phyloP scores from a whole-genome alignment of 2,113 vertebrate species.

The Larimichthys polyactis region DNA sequence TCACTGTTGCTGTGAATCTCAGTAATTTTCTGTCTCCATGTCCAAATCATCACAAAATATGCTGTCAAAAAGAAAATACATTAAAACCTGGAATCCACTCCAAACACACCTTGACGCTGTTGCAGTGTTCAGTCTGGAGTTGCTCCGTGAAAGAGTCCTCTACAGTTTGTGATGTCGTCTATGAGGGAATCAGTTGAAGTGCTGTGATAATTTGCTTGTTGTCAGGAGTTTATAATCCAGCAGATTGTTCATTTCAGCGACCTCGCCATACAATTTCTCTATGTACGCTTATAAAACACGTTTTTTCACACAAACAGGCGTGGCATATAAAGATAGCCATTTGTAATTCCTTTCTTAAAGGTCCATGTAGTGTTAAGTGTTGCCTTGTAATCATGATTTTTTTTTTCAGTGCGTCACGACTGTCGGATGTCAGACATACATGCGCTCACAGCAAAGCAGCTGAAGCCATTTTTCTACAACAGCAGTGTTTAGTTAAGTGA shows the following conservation, averaged over 20 bases:
- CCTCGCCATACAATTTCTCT: background rate
- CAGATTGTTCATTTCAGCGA: slow-evolving; percentile 1
- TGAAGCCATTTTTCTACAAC: slow-evolving; percentile 17
- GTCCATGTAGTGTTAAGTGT: background rate
- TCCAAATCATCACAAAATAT: slow-evolving; percentile 74
- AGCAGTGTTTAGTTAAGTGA: background rate
- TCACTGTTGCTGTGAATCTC: slow-evolving; percentile 75
- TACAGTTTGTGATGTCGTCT: background rate
- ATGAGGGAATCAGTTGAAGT: slow-evolving; percentile 4
- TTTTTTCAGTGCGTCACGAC: background rate
- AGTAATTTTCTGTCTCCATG: slow-evolving; percentile 79
- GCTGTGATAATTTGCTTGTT: background rate
- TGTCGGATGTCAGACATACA: slow-evolving; percentile 8
- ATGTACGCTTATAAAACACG: background rate
- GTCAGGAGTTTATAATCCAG: slow-evolving; percentile 1
- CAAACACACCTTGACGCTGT: background rate
- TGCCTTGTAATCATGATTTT: background rate
- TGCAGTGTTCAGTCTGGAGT: background rate
- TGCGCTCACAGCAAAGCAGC: background rate
- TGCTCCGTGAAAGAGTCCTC: too few species aligned
- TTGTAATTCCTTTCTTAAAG: background rate
- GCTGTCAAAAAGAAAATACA: slow-evolving; percentile 40
- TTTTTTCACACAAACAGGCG: background rate
- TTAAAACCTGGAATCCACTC: slow-evolving; percentile 36
- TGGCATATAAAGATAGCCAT: background rate